These are phyloP conservation scores for Micromys minutus DNA, from an alignment of 2,113 vertebrate genomes.

Conservation along the genomic window DNA sequence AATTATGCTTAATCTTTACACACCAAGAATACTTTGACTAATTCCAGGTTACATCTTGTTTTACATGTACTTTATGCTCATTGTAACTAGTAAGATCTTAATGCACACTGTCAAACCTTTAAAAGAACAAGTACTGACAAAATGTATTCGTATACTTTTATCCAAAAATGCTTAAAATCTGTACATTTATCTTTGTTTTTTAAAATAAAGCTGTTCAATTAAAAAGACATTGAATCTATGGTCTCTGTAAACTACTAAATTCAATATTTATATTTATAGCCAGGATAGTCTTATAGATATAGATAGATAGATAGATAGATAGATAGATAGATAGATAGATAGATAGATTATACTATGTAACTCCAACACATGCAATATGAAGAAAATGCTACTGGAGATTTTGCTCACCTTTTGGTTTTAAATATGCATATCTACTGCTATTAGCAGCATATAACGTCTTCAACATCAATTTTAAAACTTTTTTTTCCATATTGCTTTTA, in stretches of 20 bases:
- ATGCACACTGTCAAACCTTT: too few relatives aligned
- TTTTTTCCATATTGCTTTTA: neutral
- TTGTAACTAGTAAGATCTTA: too few relatives aligned
- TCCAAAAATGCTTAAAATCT: too few relatives aligned
- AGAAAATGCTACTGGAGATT: neutral
- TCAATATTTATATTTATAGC: neutral
- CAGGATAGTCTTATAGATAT: neutral
- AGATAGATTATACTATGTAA: neutral
- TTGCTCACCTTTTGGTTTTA: neutral
- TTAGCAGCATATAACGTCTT: neutral
- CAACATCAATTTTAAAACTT: neutral
- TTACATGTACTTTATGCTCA: too few relatives aligned
- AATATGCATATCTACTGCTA: neutral
- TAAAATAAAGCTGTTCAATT: too few relatives aligned
- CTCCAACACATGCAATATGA: neutral
- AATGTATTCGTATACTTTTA: too few relatives aligned
- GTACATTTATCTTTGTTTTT: too few relatives aligned
- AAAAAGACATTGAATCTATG: neutral
- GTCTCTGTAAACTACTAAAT: neutral
- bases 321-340: neutral
- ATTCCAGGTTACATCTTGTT: too few relatives aligned
- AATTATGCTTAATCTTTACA: too few relatives aligned
- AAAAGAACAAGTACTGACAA: too few relatives aligned
- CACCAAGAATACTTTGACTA: too few relatives aligned
- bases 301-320: too few relatives aligned